Evolutionary conservation across 2,113 vertebrate species (phyloP).

Genomic region (Colistium nudipinnis): DNA sequence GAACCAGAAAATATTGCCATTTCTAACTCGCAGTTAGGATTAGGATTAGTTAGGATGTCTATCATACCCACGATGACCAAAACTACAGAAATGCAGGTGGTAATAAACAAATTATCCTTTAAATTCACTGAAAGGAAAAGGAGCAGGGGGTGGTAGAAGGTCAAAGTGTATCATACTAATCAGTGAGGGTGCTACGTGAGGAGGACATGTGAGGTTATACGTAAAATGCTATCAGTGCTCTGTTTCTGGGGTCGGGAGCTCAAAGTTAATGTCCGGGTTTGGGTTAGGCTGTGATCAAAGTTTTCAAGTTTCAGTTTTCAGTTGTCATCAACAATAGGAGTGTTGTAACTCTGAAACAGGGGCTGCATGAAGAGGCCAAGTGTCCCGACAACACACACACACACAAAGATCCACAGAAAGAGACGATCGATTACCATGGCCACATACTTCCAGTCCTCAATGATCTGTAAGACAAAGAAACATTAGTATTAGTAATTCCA

Average conservation of each 20-base stretch:
- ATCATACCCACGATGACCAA: background rate
- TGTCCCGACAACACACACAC: conserved; percentile 82
- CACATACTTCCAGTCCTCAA: conserved; percentile 86
- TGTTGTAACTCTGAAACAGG: conserved; percentile 82
- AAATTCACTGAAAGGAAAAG: conserved; percentile 6
- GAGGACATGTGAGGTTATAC: conserved; percentile 27
- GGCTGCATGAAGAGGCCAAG: conserved; percentile 85
- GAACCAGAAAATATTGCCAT: too few relatives aligned
- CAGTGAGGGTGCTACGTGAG: conserved; percentile 38
- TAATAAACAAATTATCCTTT: background rate
- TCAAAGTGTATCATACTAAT: conserved; percentile 36
- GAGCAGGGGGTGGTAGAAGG: conserved; percentile 20
- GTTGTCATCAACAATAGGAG: conserved; percentile 72
- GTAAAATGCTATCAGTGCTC: conserved; percentile 36
- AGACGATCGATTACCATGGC: conserved; percentile 85
- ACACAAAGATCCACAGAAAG: conserved; percentile 84
- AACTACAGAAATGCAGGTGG: background rate
- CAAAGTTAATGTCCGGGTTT: conserved; percentile 33
- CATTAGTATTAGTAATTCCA: background rate
- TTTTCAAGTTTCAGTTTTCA: conserved; percentile 57
- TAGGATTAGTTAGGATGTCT: too few relatives aligned
- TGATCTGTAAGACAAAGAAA: conserved; percentile 70
- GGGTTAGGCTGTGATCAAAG: conserved; percentile 20
- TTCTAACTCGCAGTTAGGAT: too few relatives aligned
- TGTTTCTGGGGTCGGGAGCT: conserved; percentile 19